Conservation (phyloP, 2,797 vertebrate genomes). For the Darevskia mixta region DNA sequence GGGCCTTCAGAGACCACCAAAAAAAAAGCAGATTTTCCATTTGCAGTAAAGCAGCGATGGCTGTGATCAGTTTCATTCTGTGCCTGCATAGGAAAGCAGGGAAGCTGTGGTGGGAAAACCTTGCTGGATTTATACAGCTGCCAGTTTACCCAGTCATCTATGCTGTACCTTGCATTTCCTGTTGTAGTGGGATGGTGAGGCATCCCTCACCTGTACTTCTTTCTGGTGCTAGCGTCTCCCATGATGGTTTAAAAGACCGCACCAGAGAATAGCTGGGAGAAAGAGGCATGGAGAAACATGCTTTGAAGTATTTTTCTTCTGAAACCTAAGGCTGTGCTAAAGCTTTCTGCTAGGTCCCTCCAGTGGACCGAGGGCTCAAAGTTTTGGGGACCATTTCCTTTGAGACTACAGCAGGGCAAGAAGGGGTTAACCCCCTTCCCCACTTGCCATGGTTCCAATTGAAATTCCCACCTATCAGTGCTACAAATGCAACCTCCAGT, state of each 20-base stretch:
- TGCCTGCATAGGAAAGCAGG: background rate
- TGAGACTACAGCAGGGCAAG: background rate
- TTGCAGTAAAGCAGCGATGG: background rate
- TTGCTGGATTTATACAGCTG: background rate
- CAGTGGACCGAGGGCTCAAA: background rate
- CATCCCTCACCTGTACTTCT: background rate
- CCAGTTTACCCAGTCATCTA: background rate
- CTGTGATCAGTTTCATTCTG: background rate
- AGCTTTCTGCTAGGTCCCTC: background rate
- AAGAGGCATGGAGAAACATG: background rate
- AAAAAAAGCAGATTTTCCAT: background rate
- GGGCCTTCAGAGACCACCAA: background rate
- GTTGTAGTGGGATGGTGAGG: background rate
- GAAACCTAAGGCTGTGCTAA: background rate
- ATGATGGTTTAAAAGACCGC: background rate
- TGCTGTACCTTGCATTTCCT: background rate
- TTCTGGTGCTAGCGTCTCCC: background rate
- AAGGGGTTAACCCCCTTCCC: background rate
- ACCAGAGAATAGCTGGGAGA: background rate
- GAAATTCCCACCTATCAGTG: background rate
- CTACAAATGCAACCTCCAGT: background rate
- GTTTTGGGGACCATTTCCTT: background rate
- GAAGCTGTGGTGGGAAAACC: background rate
- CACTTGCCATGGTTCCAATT: background rate
- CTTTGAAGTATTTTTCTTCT: background rate